phyloP scores from a whole-genome alignment of 2,888 invertebrate genomes.

The Lobophora halterata region DNA sequence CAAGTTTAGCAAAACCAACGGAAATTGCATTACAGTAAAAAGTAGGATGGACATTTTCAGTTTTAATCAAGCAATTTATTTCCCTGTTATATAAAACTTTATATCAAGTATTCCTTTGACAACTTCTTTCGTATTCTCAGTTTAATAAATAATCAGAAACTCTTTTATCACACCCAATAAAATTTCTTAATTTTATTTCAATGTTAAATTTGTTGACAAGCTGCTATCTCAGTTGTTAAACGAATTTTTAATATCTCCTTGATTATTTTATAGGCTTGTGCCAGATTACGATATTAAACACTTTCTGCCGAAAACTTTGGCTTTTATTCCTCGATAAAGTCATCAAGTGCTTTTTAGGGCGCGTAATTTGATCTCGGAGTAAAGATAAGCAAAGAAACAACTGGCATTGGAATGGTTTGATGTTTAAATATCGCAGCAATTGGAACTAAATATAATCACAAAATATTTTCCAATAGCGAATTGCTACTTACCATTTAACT shows the following conservation, averaged over 20 bases:
- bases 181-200: constrained; percentile 1
- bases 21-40: too few relatives aligned
- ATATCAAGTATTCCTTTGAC: too few relatives aligned
- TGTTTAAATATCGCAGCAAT: constrained; percentile 7
- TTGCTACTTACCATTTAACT: too few relatives aligned
- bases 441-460: constrained; percentile 5
- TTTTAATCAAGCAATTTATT: too few relatives aligned
- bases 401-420: constrained; percentile 33
- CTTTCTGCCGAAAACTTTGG: constrained; percentile 28
- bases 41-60: too few relatives aligned
- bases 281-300: constrained; percentile 24
- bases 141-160: neutral
- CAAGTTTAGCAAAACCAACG: too few relatives aligned
- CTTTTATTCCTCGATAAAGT: constrained; percentile 35
- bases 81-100: too few relatives aligned
- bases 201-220: constrained; percentile 19
- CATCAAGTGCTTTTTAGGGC: constrained; percentile 32
- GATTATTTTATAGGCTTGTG: constrained; percentile 24
- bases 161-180: constrained; percentile 6
- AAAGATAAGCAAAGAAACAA: constrained; percentile 32
- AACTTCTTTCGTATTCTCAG: neutral
- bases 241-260: constrained; percentile 17
- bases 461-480: too few relatives aligned
- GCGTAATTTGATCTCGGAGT: constrained; percentile 29
- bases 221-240: constrained; percentile 22